Base-by-base conservation (phyloP, 2,888 invertebrate species). In the Euclidia mi region DNA sequence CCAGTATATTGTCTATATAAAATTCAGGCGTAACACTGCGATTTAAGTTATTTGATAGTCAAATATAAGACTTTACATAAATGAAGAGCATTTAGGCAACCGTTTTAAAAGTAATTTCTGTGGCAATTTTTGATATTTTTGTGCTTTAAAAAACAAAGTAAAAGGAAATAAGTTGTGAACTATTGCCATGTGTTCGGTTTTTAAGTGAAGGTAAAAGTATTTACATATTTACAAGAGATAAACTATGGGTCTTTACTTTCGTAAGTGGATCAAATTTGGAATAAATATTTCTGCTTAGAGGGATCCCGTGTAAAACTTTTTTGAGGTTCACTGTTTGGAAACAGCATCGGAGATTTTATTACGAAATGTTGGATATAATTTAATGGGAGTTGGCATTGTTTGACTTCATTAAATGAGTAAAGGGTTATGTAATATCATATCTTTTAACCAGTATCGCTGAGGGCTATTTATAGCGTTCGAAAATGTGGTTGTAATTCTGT, bases 191-290 rank as follows among this genome's bases (percentile, higher is more conserved):
- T 52, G 50, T 49, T 59, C 52, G 50, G 48, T 57, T 56, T 65
- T 65, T 56, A 56, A 67, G 55, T 48, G 40, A 56, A 61, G 56
- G 49, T 58, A 50, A 65, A 66, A 41, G 51, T 68, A 64, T 71
- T 62, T 57, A 63, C 60, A 76, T 64, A 73, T 73, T 75, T 64
- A 73, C 64, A 66, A 73, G 60, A 73, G 75, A 75, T 75, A 68
- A 65, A 72, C 75, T 75, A 64, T 58, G 47, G 67, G 59, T 35
- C 56, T 65, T 58, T 68, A 61, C 64, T 67, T 73, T 57, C 49
- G 57, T 71, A 76, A 76, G 71, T 66, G 71, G 76, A 71, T 68
- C 71, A 75, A 71, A 73, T 73, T 73, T 71, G 65, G 66, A 72
- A 72, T 70, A 73, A 71, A 67, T 68, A 67, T 70, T 61, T 59